Conservation (phyloP, 1,140 invertebrate species). For the Drosophila guanche region DNA sequence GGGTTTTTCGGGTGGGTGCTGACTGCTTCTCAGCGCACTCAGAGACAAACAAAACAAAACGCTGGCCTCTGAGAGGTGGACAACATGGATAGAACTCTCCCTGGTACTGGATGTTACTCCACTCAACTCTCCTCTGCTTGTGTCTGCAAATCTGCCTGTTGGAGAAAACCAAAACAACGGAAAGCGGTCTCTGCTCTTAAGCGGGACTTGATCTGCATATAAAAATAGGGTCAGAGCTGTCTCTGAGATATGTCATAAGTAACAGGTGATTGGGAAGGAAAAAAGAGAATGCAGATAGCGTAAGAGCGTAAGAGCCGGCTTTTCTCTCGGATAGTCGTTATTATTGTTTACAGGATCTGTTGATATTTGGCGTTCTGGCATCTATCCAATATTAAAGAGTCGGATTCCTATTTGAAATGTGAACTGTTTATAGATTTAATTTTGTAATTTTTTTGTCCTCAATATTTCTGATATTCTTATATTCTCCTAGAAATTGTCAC, state of each 20-base stretch:
- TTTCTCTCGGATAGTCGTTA: conserved; percentile 39
- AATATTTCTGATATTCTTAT: too few relatives aligned
- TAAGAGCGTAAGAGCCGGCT: conserved; percentile 65
- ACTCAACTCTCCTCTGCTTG: conserved; percentile 44
- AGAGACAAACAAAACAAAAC: conserved; percentile 8
- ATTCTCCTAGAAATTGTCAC: too few relatives aligned
- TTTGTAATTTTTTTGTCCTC: too few relatives aligned
- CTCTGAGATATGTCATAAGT: conserved; percentile 70
- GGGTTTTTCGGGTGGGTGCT: conserved; percentile 53
- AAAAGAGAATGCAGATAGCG: conserved; percentile 55
- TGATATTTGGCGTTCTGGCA: conserved; percentile 11
- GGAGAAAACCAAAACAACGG: conserved; percentile 14
- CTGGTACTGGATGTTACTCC: conserved; percentile 18
- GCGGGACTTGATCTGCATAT: conserved; percentile 79
- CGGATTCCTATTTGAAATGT: not conserved
- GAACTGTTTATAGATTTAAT: too few relatives aligned
- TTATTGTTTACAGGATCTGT: conserved; percentile 60
- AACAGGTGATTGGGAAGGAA: conserved; percentile 68
- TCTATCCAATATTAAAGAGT: too few relatives aligned
- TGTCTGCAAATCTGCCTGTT: conserved; percentile 23
- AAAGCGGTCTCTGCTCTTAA: conserved; percentile 61
- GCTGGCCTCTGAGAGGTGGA: conserved; percentile 1
- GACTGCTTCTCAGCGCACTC: conserved; percentile 55
- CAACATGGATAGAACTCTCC: conserved; percentile 58
- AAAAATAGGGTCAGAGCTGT: conserved; percentile 69